A percentile compares a stretch with the other conserved stretches of the same genome.
Conservation (phyloP, 1,140 invertebrate genomes). For the Campoletis sonorensis region DNA sequence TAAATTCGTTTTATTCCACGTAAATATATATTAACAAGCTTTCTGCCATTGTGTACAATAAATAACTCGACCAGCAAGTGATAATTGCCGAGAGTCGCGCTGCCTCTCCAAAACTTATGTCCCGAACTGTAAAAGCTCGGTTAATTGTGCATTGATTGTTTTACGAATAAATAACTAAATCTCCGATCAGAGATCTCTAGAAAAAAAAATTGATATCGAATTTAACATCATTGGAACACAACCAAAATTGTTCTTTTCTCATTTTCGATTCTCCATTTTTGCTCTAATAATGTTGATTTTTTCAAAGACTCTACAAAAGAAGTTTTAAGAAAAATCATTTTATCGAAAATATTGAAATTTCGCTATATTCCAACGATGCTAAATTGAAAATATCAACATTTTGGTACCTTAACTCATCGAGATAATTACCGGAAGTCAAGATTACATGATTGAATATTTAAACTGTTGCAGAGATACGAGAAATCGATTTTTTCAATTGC, state of each 20-base stretch:
- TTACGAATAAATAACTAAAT: conserved; percentile 35
- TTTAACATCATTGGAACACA: too few species aligned
- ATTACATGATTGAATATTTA: not conserved
- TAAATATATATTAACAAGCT: conserved; percentile 42
- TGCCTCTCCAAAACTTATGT: not conserved
- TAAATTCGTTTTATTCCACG: conserved; percentile 20
- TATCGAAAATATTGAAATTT: too few species aligned
- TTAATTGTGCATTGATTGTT: conserved; percentile 36
- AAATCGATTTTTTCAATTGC: not conserved
- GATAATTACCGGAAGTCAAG: not conserved
- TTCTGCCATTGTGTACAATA: conserved; percentile 31
- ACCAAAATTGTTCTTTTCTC: too few species aligned
- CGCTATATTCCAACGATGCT: too few species aligned
- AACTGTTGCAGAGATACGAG: not conserved
- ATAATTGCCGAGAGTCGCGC: conserved; percentile 21
- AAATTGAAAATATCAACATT: too few species aligned
- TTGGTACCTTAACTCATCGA: not conserved
- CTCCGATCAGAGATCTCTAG: conserved; percentile 16
- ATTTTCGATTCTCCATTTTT: too few species aligned
- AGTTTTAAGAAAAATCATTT: too few species aligned
- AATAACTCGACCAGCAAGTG: conserved; percentile 61
- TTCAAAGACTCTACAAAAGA: too few species aligned
- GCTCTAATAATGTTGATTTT: too few species aligned
- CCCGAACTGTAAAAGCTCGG: conserved; percentile 27
- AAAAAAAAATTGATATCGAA: not conserved